Evolutionary conservation across 2,113 vertebrate species (phyloP).

Genomic region (Bothrops jararaca): DNA sequence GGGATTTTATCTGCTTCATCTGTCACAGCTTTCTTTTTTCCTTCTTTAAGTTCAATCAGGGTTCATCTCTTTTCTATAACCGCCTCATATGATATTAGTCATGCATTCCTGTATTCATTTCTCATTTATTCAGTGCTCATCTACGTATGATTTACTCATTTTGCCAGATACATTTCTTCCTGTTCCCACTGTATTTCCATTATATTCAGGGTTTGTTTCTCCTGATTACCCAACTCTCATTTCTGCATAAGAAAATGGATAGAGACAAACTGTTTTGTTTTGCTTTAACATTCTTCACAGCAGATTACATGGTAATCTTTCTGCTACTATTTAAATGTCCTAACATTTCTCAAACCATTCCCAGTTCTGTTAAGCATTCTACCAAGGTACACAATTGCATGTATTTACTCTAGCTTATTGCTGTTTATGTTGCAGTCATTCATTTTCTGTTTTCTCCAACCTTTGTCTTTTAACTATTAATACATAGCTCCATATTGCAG

Average conservation of each 20-base stretch:
- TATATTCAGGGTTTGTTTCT: neutral
- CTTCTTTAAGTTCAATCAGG: neutral
- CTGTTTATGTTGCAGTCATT: neutral
- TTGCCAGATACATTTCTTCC: neutral
- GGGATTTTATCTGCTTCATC: neutral
- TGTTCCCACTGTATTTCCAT: neutral
- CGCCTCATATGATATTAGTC: neutral
- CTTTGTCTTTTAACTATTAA: neutral
- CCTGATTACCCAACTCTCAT: neutral
- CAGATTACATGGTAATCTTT: neutral
- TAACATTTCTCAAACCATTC: neutral
- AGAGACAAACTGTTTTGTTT: neutral
- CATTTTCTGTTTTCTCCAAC: neutral
- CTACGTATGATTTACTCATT: neutral
- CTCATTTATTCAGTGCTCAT: neutral
- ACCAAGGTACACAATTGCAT: neutral
- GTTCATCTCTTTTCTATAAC: neutral
- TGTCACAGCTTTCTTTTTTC: neutral
- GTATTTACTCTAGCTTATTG: neutral
- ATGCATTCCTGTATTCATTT: neutral
- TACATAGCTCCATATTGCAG: neutral
- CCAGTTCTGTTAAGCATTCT: neutral
- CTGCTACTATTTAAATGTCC: neutral
- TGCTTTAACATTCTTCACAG: neutral
- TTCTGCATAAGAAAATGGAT: neutral